Percentiles rank a stretch among this genome's conserved stretches.
These are phyloP conservation scores for Merodon equestris DNA, from an alignment of 2,888 invertebrate species.

Conservation along the genomic window DNA sequence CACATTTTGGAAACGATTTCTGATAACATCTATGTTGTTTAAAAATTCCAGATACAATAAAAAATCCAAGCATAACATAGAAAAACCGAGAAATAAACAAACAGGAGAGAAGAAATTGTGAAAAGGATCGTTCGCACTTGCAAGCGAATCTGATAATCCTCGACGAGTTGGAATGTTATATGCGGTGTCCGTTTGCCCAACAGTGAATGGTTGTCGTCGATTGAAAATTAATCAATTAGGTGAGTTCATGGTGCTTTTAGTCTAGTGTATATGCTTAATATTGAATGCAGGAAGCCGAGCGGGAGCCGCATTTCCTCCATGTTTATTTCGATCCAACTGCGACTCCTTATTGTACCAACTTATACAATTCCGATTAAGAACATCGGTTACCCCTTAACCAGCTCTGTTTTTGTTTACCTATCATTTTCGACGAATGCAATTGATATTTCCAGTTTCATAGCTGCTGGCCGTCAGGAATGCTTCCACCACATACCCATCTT, in stretches of 20 bases:
- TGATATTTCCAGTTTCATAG: too few relatives aligned
- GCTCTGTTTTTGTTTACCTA: too few relatives aligned
- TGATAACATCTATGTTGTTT: constrained; percentile 19
- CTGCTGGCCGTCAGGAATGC: too few relatives aligned
- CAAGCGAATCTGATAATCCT: constrained; percentile 69
- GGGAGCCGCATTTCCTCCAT: too few relatives aligned
- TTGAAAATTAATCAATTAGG: constrained; percentile 65
- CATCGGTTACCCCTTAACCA: too few relatives aligned
- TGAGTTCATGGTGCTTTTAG: constrained; percentile 34
- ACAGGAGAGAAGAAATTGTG: constrained; percentile 13
- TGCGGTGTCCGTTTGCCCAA: constrained; percentile 77
- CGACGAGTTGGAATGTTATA: constrained; percentile 78
- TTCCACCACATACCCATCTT: too few relatives aligned
- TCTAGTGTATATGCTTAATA: background rate
- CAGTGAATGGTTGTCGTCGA: constrained; percentile 75
- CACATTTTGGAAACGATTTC: constrained; percentile 1
- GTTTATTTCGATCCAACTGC: too few relatives aligned
- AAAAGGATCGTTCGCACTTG: constrained; percentile 59
- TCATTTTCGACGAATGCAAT: too few relatives aligned
- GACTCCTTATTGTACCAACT: too few relatives aligned
- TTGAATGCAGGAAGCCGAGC: background rate
- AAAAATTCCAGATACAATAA: constrained; percentile 52
- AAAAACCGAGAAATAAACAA: constrained; percentile 5
- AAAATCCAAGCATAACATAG: constrained; percentile 21
- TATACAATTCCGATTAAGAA: too few relatives aligned